Conservation (phyloP, 1,140 invertebrate species). For the Pseudomyrmex flavicornis region DNA sequence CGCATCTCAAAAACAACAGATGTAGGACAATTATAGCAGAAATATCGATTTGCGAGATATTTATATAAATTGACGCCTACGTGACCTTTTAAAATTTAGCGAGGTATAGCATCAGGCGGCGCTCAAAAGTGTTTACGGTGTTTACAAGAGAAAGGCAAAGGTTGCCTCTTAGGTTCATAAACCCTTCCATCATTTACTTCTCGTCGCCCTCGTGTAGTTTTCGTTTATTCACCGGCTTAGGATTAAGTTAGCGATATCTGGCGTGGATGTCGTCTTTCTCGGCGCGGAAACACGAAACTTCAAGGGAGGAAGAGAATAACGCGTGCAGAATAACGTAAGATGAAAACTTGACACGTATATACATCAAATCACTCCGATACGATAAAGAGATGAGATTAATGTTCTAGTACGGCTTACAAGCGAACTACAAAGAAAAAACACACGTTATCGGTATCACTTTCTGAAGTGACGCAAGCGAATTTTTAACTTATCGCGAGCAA, state of each 20-base stretch:
- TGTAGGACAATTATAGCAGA: too few species aligned
- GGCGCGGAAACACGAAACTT: neutral
- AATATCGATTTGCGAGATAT: too few species aligned
- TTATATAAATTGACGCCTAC: too few species aligned
- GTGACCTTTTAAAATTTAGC: too few species aligned
- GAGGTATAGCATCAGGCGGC: too few species aligned
- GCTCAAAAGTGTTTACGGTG: too few species aligned
- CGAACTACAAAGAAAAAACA: neutral
- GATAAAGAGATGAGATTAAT: conserved; percentile 41
- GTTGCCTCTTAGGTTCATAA: too few species aligned
- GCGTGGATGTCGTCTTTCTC: conserved; percentile 14
- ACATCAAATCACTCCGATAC: conserved; percentile 10
- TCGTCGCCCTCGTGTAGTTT: too few species aligned
- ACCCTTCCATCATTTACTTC: too few species aligned
- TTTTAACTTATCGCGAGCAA: neutral
- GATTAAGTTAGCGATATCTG: conserved; percentile 47
- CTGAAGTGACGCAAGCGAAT: neutral
- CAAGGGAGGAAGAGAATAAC: conserved; percentile 1
- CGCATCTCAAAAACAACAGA: too few species aligned
- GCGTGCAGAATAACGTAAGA: conserved; percentile 9
- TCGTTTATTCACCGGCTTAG: conserved; percentile 42
- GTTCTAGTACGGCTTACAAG: neutral
- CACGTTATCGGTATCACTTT: neutral
- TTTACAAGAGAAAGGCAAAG: too few species aligned
- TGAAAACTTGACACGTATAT: conserved; percentile 23